These are phyloP conservation scores for Lithophane socia DNA, from an alignment of 2,888 invertebrate species.

Conservation along the genomic window DNA sequence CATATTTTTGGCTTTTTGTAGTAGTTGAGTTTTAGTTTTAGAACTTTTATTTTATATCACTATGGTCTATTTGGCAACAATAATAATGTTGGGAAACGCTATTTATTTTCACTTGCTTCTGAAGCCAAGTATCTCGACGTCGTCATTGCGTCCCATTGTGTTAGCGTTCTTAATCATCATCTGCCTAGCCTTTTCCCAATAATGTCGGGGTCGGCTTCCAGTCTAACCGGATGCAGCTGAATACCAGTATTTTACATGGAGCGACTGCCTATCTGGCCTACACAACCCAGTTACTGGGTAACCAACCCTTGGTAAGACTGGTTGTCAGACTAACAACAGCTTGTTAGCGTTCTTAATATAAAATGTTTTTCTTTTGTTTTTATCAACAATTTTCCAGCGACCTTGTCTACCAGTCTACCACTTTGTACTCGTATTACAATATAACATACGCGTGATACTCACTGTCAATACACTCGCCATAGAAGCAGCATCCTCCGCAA, in stretches of 20 bases:
- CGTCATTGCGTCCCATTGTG: too few species aligned
- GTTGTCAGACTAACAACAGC: too few species aligned
- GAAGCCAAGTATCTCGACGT: background rate
- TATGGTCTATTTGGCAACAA: too few species aligned
- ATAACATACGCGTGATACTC: slow-evolving; percentile 66
- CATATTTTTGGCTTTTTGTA: too few species aligned
- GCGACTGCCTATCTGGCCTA: too few species aligned
- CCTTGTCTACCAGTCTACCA: background rate
- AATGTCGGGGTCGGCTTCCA: too few species aligned
- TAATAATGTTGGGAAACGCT: background rate
- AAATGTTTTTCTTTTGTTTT: background rate
- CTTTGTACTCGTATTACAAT: too few species aligned
- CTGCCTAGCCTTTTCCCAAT: too few species aligned
- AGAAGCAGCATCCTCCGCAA: slow-evolving; percentile 91
- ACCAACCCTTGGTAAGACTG: too few species aligned
- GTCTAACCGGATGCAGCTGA: too few species aligned
- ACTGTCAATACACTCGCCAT: slow-evolving; percentile 89
- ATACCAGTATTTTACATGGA: too few species aligned
- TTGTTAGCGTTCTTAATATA: background rate
- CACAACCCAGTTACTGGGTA: too few species aligned
- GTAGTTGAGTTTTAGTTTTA: background rate
- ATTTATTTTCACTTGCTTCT: background rate
- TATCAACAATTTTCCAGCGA: background rate
- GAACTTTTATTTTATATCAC: background rate
- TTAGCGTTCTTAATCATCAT: background rate